phyloP scores from a whole-genome alignment of 2,113 vertebrate genomes.

The Ptilonorhynchus violaceus region DNA sequence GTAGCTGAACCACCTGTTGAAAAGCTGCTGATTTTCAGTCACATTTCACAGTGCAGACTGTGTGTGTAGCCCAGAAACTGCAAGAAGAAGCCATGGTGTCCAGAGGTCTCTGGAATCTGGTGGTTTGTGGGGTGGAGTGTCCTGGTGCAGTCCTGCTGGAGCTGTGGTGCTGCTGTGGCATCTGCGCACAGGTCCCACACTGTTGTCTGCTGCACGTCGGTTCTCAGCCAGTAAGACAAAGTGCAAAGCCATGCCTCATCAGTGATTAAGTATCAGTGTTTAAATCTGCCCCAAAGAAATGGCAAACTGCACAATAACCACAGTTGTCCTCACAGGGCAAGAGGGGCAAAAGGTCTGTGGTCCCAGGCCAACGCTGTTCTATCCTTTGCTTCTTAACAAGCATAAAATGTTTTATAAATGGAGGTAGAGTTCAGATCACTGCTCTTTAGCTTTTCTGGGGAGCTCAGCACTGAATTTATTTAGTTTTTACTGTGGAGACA shows the following conservation, averaged over 20 bases:
- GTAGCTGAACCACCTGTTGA: not conserved
- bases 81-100: not conserved
- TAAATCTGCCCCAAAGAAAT: not conserved
- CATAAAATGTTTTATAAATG: not conserved
- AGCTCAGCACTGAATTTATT: not conserved
- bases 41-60: not conserved
- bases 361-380: not conserved
- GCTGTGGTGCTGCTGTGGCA: not conserved
- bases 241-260: not conserved
- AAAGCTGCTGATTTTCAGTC: not conserved
- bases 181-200: accelerated
- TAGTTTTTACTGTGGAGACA: not conserved
- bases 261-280: not conserved
- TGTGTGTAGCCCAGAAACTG: not conserved
- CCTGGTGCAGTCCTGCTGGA: not conserved
- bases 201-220: accelerated
- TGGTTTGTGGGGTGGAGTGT: not conserved
- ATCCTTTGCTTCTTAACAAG: not conserved
- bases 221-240: not conserved
- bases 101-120: not conserved
- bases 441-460: accelerated
- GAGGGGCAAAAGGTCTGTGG: not conserved
- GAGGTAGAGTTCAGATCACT: not conserved
- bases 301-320: not conserved
- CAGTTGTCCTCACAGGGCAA: not conserved